phyloP scores from a whole-genome alignment of 2,888 invertebrate species.

The Athripsodes cinereus region DNA sequence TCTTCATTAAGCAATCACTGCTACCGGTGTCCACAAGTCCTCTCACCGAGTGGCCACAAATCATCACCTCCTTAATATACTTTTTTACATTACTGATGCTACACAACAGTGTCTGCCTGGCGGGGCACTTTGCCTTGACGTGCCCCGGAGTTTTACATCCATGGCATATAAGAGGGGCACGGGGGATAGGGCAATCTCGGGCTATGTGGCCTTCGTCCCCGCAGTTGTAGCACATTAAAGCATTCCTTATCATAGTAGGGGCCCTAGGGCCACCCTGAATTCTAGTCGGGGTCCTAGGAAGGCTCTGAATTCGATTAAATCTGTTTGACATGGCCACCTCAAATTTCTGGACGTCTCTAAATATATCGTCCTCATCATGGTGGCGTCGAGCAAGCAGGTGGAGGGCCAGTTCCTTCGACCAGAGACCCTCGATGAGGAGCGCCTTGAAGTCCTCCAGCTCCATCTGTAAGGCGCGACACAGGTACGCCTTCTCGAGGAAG shows the following conservation, averaged over 20 bases:
- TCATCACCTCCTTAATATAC: not conserved
- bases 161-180: not conserved
- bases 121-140: not conserved
- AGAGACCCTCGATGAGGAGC: too few relatives aligned
- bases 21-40: not conserved
- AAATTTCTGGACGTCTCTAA: not conserved
- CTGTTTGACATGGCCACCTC: not conserved
- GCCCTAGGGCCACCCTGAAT: not conserved
- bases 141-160: not conserved
- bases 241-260: not conserved
- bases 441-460: not conserved
- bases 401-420: not conserved
- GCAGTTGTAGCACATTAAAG: not conserved
- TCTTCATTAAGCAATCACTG: constrained; percentile 4
- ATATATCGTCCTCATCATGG: not conserved
- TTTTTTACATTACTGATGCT: not conserved
- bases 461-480: too few relatives aligned
- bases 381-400: not conserved
- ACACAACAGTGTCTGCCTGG: not conserved
- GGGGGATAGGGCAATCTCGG: not conserved
- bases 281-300: not conserved
- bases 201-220: not conserved
- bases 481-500: too few relatives aligned
- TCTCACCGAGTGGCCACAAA: not conserved
- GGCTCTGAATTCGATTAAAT: not conserved